Base-by-base conservation (phyloP, 2,888 invertebrate genomes). In the Malacosoma neustria region DNA sequence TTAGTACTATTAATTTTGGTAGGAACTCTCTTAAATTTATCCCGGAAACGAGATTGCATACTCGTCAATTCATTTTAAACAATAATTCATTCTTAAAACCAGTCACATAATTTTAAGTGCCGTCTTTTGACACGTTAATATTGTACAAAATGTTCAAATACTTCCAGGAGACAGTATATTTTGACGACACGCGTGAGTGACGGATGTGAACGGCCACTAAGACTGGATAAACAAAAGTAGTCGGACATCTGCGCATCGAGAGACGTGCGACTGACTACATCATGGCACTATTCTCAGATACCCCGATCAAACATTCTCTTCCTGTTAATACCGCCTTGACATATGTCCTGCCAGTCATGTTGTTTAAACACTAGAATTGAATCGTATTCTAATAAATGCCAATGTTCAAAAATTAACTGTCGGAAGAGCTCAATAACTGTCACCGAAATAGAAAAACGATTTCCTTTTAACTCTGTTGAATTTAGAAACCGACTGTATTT, bases 151-250 rank as follows among this genome's bases (percentile, higher is more conserved):
- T 9, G 22, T 4, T 22, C 22, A 22, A 5, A 54, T 46, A 37
- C 45, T 45, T 36, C 36, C 12, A 34, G 39, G 44, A 50, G 45
- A 48, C 42, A 45, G 42, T 38, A 44, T 40, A 48, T 46, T 40
- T 22, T 22, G 22, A 22, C 22, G 22, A 22, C 22, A 22, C 22
- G 22, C 9, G 5, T 3, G 22, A 22, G 22, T 22, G 22, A 22
- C 22, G 22, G 22, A 22, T 22, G 2, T 4, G 22, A 22, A 9
- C 22, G 22, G 6, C 22, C 9, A 22, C 22, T 22, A 22, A 22
- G 22, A 5, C 22, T 22, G 49, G 44, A 61, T 73, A 76, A 75
- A 79, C 65, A 74, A 52, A 60, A 61, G 54, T 49, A 55, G 57
- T 3, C 5, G 22, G 22, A 22, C 22, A 22, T 22, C 22, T 22